phyloP scores from a whole-genome alignment of 1,140 invertebrate genomes.

The Atta cephalotes region DNA sequence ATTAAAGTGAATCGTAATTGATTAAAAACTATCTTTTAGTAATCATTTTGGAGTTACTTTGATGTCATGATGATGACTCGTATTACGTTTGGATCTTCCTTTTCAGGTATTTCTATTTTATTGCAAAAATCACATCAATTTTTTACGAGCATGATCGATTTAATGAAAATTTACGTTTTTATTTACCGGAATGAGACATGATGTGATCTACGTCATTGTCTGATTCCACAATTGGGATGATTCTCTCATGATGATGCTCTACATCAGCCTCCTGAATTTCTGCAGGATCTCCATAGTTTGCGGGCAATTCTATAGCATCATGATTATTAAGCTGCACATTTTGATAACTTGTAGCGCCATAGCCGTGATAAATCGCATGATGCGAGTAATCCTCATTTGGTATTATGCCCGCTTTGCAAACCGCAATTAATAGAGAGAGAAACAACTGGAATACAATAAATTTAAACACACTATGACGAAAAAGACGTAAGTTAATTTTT shows the following conservation, averaged over 20 bases:
- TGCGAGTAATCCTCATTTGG: conserved; percentile 73
- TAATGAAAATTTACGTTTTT: conserved; percentile 1
- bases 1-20: too few relatives aligned
- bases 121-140: conserved; percentile 9
- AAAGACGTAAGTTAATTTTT: neutral
- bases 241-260: conserved; percentile 10
- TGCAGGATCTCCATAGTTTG: conserved; percentile 49
- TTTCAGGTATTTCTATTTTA: neutral
- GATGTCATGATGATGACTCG: too few relatives aligned
- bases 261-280: neutral
- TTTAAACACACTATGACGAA: neutral
- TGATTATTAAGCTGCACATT: conserved; percentile 77
- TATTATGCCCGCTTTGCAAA: conserved; percentile 76
- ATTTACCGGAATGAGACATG: conserved; percentile 41
- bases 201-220: conserved; percentile 29
- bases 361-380: conserved; percentile 78
- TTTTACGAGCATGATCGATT: neutral
- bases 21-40: too few relatives aligned
- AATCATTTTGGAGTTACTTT: too few relatives aligned
- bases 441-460: conserved; percentile 75
- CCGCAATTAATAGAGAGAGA: conserved; percentile 53
- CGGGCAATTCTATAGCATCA: conserved; percentile 70
- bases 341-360: conserved; percentile 82
- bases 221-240: conserved; percentile 47
- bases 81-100: neutral